Evolutionary conservation across 2,113 vertebrate genomes (phyloP), one percentile per base, ranked within the genome.

Genomic region (Machaerirhynchus nigripectus): DNA sequence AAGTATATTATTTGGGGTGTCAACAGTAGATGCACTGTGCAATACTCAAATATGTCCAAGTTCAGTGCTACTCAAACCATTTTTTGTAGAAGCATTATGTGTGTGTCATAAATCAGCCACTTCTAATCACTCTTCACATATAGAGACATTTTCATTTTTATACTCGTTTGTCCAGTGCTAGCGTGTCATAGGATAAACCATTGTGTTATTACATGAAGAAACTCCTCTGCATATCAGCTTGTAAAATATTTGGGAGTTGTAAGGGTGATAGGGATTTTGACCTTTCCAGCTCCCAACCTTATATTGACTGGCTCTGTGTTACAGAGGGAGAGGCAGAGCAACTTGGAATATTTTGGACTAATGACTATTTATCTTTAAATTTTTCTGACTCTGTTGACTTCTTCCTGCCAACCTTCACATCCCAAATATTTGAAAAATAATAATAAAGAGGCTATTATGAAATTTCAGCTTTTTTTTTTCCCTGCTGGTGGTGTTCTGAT

Each of bases 121-220:
- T 56, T 69, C 14, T 0, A 81, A 42, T 47, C n/a, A 68, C n/a
- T 78, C 46, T 63, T 79, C n/a, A 30, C 11, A 57, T n/a, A 16
- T 15, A 49, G 7, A 44, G 28, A 19, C 9, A 21, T 42, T 79
- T 83, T 60, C 9, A 33, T 57, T 89, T 92, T 70, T 80, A 7
- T 52, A 30, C 9, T 33, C 7, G 1, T 73, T 31, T 46, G 19
- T 73, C 22, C 49, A 39, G 35, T 0, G 0, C 35, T 69, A 37
- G 7, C n/a, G 74, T 47, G 49, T 77, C 42, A 84, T 28, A 57
- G 40, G n/a, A 69, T 23, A 4, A 47, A 33, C 11, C 2, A 44
- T 39, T 65, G 44, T 30, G 8, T 30, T 84, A 47, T 24, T 82
- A 31, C 17, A 22, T 56, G 28, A 75, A 77, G 26, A 70, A 93